Evolutionary conservation across 2,888 invertebrate species (phyloP).

Genomic region (Scelioninae gen. 2): DNA sequence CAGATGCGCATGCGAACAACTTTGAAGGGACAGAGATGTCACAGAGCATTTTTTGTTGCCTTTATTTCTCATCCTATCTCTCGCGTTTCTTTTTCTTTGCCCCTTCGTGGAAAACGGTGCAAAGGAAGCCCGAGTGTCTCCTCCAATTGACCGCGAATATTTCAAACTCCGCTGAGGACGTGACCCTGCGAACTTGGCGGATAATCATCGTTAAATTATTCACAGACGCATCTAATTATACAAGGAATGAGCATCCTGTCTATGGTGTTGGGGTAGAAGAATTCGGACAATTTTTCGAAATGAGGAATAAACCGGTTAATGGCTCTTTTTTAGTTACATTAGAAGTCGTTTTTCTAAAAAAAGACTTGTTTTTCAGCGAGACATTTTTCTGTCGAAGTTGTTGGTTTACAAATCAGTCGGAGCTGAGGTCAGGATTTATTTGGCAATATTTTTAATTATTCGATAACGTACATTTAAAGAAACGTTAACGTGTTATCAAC

Average conservation of each 20-base stretch:
- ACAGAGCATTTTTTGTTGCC: slow-evolving; percentile 5
- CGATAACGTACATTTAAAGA: too few relatives aligned
- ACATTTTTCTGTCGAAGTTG: too few relatives aligned
- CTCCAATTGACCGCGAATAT: slow-evolving; percentile 25
- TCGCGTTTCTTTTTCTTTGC: not conserved
- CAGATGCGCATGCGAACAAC: slow-evolving; percentile 1
- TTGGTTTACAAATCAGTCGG: too few relatives aligned
- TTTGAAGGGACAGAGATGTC: slow-evolving; percentile 30
- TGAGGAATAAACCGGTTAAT: slow-evolving; percentile 23
- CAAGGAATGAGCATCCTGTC: slow-evolving; percentile 27
- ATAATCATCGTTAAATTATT: slow-evolving; percentile 40
- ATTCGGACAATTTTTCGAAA: slow-evolving; percentile 23
- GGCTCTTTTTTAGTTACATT: slow-evolving; percentile 2
- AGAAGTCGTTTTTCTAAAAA: too few relatives aligned
- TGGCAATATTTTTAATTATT: too few relatives aligned
- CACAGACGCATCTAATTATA: slow-evolving; percentile 34
- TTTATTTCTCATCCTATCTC: too few relatives aligned
- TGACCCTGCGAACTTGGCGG: slow-evolving; percentile 39
- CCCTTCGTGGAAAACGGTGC: too few relatives aligned
- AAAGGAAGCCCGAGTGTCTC: not conserved
- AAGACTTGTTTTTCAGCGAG: too few relatives aligned
- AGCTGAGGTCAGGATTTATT: too few relatives aligned
- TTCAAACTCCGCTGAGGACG: slow-evolving; percentile 18
- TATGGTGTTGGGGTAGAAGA: slow-evolving; percentile 12
- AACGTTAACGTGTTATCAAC: too few relatives aligned